Percentiles rank a stretch among this genome's conserved stretches.
Evolutionary conservation across 2,113 vertebrate species (phyloP).

Genomic region (Mustela lutreola): DNA sequence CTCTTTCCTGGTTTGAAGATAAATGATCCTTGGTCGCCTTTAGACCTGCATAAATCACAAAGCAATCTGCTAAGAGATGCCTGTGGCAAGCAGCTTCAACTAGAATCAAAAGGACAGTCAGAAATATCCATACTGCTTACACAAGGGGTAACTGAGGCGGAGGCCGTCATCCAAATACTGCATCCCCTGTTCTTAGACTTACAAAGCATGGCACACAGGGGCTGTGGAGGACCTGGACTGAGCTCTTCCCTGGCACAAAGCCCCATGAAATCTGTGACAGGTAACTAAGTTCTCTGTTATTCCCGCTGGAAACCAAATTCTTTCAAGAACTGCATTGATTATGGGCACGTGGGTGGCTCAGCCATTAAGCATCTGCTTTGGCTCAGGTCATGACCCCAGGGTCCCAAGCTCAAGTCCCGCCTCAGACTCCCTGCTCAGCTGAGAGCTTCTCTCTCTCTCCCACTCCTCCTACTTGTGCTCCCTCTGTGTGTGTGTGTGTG

Average conservation of each 20-base stretch:
- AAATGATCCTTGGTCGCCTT: conserved; percentile 89
- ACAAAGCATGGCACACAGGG: not conserved
- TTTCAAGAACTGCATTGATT: not conserved
- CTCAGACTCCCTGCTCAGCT: no score
- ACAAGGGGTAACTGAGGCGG: conserved; percentile 76
- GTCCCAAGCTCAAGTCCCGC: no score
- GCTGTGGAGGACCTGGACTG: not conserved
- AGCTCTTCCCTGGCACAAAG: not conserved
- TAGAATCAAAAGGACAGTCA: conserved; percentile 85
- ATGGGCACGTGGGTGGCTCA: not conserved
- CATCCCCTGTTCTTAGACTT: conserved; percentile 36
- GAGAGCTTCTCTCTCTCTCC: no score
- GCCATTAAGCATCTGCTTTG: no score
- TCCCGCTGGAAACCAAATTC: not conserved
- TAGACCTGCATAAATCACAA: conserved; percentile 89
- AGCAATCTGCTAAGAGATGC: conserved; percentile 88
- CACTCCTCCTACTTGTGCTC: no score
- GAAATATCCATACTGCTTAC: conserved; percentile 85
- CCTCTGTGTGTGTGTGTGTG: no score
- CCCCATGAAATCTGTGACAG: not conserved
- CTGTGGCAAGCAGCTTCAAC: conserved; percentile 84
- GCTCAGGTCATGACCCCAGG: no score
- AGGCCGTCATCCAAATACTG: conserved; percentile 29
- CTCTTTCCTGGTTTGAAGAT: conserved; percentile 89
- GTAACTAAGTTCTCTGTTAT: not conserved